phyloP scores from a whole-genome alignment of 2,113 vertebrate genomes.

The Tachycineta bicolor region DNA sequence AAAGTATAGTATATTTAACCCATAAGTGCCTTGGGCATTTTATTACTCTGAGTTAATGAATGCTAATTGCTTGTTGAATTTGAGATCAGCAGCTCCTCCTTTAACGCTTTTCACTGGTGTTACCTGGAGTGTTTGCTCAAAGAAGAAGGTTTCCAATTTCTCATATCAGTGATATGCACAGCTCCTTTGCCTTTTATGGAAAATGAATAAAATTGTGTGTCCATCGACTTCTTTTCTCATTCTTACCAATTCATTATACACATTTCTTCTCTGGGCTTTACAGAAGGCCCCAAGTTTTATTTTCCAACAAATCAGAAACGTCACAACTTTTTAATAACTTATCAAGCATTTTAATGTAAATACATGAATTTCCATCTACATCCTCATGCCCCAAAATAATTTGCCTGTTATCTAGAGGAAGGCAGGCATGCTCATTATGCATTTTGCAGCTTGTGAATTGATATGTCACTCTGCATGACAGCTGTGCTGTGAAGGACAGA shows the following conservation, averaged over 20 bases:
- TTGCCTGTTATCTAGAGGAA: background rate
- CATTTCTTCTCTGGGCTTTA: background rate
- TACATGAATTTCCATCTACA: background rate
- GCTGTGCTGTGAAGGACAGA: constrained; percentile 8
- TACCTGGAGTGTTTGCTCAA: background rate
- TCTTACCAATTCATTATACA: background rate
- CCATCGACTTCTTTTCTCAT: background rate
- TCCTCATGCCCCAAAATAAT: background rate
- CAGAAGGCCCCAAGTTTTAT: background rate
- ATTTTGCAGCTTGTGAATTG: background rate
- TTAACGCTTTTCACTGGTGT: background rate
- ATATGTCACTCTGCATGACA: constrained; percentile 12
- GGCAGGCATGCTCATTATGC: background rate
- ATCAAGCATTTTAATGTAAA: background rate
- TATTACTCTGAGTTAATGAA: background rate
- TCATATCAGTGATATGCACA: background rate
- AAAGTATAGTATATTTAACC: background rate
- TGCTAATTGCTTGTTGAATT: background rate
- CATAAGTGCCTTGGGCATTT: background rate
- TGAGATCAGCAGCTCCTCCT: background rate
- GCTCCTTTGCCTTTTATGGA: background rate
- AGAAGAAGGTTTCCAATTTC: background rate
- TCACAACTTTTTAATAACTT: background rate
- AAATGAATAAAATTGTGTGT: background rate
- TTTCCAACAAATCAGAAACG: background rate